Percentiles rank a stretch among this genome's conserved stretches.
phyloP scores from a whole-genome alignment of 2,113 vertebrate species.

The Syngnathus scovelli region DNA sequence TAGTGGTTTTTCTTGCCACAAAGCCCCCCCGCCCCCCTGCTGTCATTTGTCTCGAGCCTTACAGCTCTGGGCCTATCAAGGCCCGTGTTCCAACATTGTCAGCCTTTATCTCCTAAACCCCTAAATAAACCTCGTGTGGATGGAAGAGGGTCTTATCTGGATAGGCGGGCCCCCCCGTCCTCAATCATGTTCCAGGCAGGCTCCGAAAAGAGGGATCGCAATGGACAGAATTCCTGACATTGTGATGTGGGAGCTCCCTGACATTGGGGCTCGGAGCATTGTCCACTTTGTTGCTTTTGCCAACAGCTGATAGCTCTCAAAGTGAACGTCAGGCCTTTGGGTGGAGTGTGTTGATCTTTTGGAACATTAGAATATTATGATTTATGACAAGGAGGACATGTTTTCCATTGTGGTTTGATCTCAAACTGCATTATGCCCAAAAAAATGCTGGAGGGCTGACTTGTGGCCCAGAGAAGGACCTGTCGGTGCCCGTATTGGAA shows the following conservation, averaged over 20 bases:
- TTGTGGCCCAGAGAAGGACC: too few relatives aligned
- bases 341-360: conserved; percentile 25
- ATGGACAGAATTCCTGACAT: conserved; percentile 58
- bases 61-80: conserved; percentile 23
- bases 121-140: conserved; percentile 52
- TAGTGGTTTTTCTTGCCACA: conserved; percentile 21
- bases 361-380: conserved; percentile 15
- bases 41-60: conserved; percentile 40
- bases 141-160: conserved; percentile 54
- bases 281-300: conserved; percentile 12
- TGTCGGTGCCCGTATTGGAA: too few relatives aligned
- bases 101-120: conserved; percentile 54
- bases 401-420: too few relatives aligned
- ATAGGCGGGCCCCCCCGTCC: conserved; percentile 32
- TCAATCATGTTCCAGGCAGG: conserved; percentile 30
- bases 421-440: background rate
- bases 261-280: conserved; percentile 20
- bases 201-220: conserved; percentile 36
- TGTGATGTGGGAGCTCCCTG: conserved; percentile 44
- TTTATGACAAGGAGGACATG: background rate
- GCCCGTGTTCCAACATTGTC: conserved; percentile 33
- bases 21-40: background rate
- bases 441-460: too few relatives aligned
- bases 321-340: background rate
- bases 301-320: background rate